Percentiles rank a stretch among this genome's conserved stretches.
Conservation (phyloP, 2,888 invertebrate species). For the Clostera curtula region DNA sequence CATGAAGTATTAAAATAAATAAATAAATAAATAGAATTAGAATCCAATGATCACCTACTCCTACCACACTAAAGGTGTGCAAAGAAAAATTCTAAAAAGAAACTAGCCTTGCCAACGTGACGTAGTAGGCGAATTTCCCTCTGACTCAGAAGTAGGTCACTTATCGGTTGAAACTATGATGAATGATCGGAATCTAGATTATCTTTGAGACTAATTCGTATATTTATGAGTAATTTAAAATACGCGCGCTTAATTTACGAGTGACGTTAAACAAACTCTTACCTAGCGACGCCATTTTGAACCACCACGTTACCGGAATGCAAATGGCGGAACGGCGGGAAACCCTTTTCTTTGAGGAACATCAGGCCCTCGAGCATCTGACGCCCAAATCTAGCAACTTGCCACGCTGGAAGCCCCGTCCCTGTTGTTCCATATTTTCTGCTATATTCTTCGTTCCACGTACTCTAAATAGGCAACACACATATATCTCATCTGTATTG, state of each 20-base stretch:
- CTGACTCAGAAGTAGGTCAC: too few species aligned
- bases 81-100: too few species aligned
- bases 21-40: too few species aligned
- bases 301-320: slow-evolving; percentile 94
- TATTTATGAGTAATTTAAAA: background rate
- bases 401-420: slow-evolving; percentile 82
- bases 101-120: too few species aligned
- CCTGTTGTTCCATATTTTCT: slow-evolving; percentile 83
- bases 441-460: slow-evolving; percentile 86
- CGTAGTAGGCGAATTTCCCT: too few species aligned
- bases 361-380: slow-evolving; percentile 91
- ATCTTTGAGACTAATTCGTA: too few species aligned
- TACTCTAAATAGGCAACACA: slow-evolving; percentile 69
- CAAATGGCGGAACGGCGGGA: slow-evolving; percentile 89
- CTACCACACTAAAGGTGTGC: too few species aligned
- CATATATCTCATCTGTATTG: background rate
- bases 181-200: too few species aligned
- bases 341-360: slow-evolving; percentile 90
- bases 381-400: slow-evolving; percentile 90
- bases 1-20: too few species aligned
- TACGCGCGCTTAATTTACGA: background rate
- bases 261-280: slow-evolving; percentile 18
- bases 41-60: too few species aligned
- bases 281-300: slow-evolving; percentile 94
- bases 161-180: too few species aligned